These are phyloP conservation scores for Laspeyria flexula DNA, from an alignment of 2,888 invertebrate genomes.

Conservation along the genomic window DNA sequence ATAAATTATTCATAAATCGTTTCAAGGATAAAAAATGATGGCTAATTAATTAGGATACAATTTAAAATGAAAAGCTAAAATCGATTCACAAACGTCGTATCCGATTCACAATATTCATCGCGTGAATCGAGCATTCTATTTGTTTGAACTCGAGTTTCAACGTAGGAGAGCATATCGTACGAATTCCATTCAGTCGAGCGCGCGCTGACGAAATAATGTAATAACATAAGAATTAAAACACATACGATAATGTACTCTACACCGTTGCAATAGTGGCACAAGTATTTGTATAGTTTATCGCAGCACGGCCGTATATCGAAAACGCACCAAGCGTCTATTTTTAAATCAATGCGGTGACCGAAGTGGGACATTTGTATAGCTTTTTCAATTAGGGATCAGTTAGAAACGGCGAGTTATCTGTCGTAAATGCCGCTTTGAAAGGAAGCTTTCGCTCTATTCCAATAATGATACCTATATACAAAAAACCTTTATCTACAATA, in stretches of 20 bases:
- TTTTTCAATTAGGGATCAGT: slow-evolving; percentile 74
- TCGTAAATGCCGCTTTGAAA: slow-evolving; percentile 19
- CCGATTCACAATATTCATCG: slow-evolving; percentile 62
- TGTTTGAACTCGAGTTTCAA: slow-evolving; percentile 76
- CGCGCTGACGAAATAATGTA: slow-evolving; percentile 51
- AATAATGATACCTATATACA: slow-evolving; percentile 1
- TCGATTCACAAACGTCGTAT: slow-evolving; percentile 48
- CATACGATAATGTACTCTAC: slow-evolving; percentile 56
- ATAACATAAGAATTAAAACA: slow-evolving; percentile 41
- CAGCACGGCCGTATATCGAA: slow-evolving; percentile 67
- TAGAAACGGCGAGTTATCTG: slow-evolving; percentile 40
- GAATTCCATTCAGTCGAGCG: slow-evolving; percentile 71
- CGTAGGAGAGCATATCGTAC: slow-evolving; percentile 75
- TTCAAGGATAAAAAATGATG: slow-evolving; percentile 27
- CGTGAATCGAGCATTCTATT: slow-evolving; percentile 74
- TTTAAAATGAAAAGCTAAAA: slow-evolving; percentile 40
- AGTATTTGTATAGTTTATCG: slow-evolving; percentile 58
- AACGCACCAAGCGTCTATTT: slow-evolving; percentile 83
- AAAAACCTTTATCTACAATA: neutral
- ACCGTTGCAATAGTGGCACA: slow-evolving; percentile 35
- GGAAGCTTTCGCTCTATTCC: neutral
- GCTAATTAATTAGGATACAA: slow-evolving; percentile 52
- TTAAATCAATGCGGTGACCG: slow-evolving; percentile 84
- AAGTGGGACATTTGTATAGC: slow-evolving; percentile 79
- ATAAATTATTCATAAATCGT: slow-evolving; percentile 36